phyloP scores from a whole-genome alignment of 2,888 invertebrate species.

The Abrostola tripartita region DNA sequence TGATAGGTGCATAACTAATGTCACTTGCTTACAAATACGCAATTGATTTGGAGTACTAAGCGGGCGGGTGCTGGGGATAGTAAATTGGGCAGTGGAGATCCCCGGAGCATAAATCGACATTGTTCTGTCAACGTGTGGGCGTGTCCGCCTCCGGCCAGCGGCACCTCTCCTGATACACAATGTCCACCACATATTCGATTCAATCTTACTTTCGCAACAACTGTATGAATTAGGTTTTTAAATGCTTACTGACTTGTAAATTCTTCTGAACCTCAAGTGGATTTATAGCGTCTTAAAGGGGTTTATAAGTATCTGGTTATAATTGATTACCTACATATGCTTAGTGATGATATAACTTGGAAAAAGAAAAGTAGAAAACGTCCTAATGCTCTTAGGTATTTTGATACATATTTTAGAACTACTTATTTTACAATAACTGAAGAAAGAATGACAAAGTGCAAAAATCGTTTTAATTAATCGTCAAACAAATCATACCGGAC shows the following conservation, averaged over 20 bases:
- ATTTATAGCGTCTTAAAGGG: conserved; percentile 30
- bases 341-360: too few relatives aligned
- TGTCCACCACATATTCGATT: conserved; percentile 49
- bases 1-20: conserved; percentile 31
- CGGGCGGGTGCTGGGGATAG: conserved; percentile 59
- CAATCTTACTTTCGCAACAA: conserved; percentile 46
- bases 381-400: too few relatives aligned
- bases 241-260: conserved; percentile 42
- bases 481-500: too few relatives aligned
- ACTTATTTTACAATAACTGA: too few relatives aligned
- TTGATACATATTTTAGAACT: too few relatives aligned
- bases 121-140: conserved; percentile 77
- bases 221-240: conserved; percentile 47
- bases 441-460: too few relatives aligned
- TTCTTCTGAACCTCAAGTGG: conserved; percentile 30
- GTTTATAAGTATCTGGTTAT: not conserved
- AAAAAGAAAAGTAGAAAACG: too few relatives aligned
- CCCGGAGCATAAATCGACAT: conserved; percentile 76
- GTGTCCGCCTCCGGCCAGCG: conserved; percentile 60
- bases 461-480: too few relatives aligned
- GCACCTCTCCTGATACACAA: conserved; percentile 55
- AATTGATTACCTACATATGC: too few relatives aligned
- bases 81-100: conserved; percentile 68
- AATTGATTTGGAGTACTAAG: conserved; percentile 64
- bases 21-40: conserved; percentile 46